Evolutionary conservation across 2,797 vertebrate genomes (phyloP), one percentile per base, ranked within the genome.

Genomic region (Sebastiscus albofasciatus): DNA sequence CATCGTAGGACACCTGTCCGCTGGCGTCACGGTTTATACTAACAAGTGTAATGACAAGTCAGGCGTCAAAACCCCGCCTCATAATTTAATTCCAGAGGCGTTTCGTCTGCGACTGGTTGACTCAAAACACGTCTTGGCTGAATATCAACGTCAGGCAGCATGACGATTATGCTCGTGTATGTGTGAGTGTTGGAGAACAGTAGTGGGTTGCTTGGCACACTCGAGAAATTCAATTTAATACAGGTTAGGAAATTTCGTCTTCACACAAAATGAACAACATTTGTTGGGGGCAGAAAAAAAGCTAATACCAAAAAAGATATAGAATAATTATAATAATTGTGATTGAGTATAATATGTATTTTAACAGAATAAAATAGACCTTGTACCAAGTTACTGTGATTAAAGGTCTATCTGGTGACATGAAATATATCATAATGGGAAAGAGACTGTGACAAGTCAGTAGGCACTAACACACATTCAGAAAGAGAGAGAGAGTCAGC

Each of bases 1-100:
- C 87, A 83, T 14, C 8, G 24, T 7, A 46, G 31, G 71, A 58
- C 81, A 75, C 81, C 85, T 81, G 80, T 56, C 85, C 2, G 9
- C 52, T 5, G 33, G 73, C 69, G 27, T 74, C 84, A 75, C 58
- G 14, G 58, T 82, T 69, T 56, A 65, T 68, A 18, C 18, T 46
- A 66, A 73, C 73, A 81, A 74, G 72, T 55, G 49, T 33, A 72
- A 56, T 49, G 56, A 74, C 55, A 60, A 69, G 24, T 70, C 70
- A 80, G 18, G 12, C 59, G 12, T 66, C 79, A 72, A 13, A 69
- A 54, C 39, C n/a, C 10, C 0, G 34, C 52, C 68, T 77, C 52
- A 24, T 67, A 13, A 67, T 70, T 75, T 76, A 12, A 75, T 20
- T 68, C 79, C 20, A 52, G 22, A 67, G 46, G 66, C 13, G 5